A percentile compares a stretch with the other conserved stretches of the same genome.
Evolutionary conservation across 2,888 invertebrate species (phyloP).

Genomic region (Watsonalla cultraria): DNA sequence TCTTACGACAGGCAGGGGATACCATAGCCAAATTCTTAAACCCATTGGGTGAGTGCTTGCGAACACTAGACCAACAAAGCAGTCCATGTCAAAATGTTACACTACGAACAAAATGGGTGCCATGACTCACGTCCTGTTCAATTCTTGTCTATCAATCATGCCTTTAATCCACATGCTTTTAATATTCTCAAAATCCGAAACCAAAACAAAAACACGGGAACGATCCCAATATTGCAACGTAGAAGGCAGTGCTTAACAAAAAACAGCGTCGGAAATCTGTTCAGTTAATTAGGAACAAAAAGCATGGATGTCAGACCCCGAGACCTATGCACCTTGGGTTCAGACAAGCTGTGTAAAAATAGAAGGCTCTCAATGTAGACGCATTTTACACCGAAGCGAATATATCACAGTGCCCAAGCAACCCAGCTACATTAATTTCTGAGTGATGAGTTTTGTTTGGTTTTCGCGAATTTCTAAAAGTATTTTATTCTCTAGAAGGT

Average conservation of each 20-base stretch:
- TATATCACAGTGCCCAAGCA: neutral
- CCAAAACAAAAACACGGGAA: neutral
- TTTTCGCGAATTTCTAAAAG: too few species aligned
- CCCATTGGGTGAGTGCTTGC: too few species aligned
- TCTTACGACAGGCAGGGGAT: too few species aligned
- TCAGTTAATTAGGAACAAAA: slow-evolving; percentile 53
- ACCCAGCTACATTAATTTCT: neutral
- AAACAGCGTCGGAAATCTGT: slow-evolving; percentile 30
- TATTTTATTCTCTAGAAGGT: too few species aligned
- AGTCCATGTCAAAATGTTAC: too few species aligned
- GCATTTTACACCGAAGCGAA: slow-evolving; percentile 37
- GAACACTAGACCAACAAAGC: too few species aligned
- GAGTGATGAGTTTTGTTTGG: neutral
- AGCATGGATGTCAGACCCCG: slow-evolving; percentile 25
- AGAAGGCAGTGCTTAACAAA: slow-evolving; percentile 14
- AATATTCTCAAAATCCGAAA: neutral
- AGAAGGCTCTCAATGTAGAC: slow-evolving; percentile 35
- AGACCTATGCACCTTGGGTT: slow-evolving; percentile 58
- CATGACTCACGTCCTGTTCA: too few species aligned
- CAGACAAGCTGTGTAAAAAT: slow-evolving; percentile 61
- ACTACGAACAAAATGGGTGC: too few species aligned
- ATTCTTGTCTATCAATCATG: too few species aligned
- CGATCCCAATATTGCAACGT: neutral
- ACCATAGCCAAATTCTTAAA: too few species aligned
- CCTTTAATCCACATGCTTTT: neutral